Conservation (phyloP, 1,140 invertebrate species). For the Acromyrmex heyeri region DNA sequence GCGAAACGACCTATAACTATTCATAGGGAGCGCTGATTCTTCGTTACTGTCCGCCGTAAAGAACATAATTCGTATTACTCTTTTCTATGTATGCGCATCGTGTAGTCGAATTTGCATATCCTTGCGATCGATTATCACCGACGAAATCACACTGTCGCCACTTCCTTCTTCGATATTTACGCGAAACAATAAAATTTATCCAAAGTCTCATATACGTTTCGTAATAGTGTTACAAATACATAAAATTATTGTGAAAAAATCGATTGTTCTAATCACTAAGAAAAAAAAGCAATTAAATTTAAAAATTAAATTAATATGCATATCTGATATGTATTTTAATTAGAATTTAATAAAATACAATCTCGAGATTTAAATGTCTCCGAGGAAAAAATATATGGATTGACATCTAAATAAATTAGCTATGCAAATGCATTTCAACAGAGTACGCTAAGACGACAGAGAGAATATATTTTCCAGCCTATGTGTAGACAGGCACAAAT, state of each 20-base stretch:
- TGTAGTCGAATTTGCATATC: slow-evolving; percentile 38
- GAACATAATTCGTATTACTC: slow-evolving; percentile 52
- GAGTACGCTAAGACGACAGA: slow-evolving; percentile 14
- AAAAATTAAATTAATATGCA: background rate
- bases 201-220: background rate
- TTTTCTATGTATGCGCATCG: background rate
- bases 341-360: background rate
- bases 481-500: slow-evolving; percentile 56
- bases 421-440: slow-evolving; percentile 21
- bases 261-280: slow-evolving; percentile 33
- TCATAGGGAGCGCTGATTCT: slow-evolving; percentile 66
- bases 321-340: background rate
- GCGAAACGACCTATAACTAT: slow-evolving; percentile 73
- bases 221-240: background rate
- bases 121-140: slow-evolving; percentile 20
- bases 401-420: slow-evolving; percentile 30
- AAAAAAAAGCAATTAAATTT: background rate
- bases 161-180: background rate
- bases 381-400: slow-evolving; percentile 4
- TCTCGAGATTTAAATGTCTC: background rate
- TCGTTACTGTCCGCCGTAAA: slow-evolving; percentile 44
- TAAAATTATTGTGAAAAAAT: slow-evolving; percentile 41
- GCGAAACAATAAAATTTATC: slow-evolving; percentile 42
- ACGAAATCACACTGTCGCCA: slow-evolving; percentile 26
- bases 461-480: slow-evolving; percentile 44